phyloP scores from a whole-genome alignment of 1,140 invertebrate species.

The Neomicropteryx cornuta region DNA sequence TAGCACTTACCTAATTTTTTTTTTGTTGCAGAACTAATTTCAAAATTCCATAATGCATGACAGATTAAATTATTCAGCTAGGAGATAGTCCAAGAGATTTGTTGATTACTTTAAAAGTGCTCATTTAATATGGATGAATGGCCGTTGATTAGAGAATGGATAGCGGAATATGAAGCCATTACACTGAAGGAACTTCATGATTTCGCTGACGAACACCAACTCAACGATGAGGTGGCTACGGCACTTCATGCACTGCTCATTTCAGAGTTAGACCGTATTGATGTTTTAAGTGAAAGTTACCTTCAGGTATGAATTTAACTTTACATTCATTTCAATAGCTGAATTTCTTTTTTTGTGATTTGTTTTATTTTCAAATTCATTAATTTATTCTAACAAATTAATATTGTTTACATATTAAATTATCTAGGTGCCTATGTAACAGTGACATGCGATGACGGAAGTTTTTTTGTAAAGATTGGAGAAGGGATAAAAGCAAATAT shows the following conservation, averaged over 20 bases:
- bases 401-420: background rate
- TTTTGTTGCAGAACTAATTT: too few relatives aligned
- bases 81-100: too few relatives aligned
- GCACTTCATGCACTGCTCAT: slow-evolving; percentile 59
- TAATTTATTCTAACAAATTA: background rate
- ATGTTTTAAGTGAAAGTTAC: slow-evolving; percentile 48
- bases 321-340: slow-evolving; percentile 3
- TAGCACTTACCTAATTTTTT: too few relatives aligned
- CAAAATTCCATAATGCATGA: too few relatives aligned
- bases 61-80: too few relatives aligned
- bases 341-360: background rate
- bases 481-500: too few relatives aligned
- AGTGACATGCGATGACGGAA: too few relatives aligned
- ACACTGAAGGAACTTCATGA: slow-evolving; percentile 62
- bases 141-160: slow-evolving; percentile 66
- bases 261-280: too few relatives aligned
- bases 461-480: too few relatives aligned
- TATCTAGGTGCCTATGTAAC: background rate
- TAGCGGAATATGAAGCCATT: slow-evolving; percentile 63
- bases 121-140: too few relatives aligned
- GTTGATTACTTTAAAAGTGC: too few relatives aligned
- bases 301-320: slow-evolving; percentile 12
- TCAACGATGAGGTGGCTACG: slow-evolving; percentile 70
- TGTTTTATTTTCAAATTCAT: slow-evolving; percentile 1
- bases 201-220: slow-evolving; percentile 63